Evolutionary conservation across 2,888 invertebrate species (phyloP), one percentile per base, ranked within the genome.

Genomic region (Neoaliturus tenellus): DNA sequence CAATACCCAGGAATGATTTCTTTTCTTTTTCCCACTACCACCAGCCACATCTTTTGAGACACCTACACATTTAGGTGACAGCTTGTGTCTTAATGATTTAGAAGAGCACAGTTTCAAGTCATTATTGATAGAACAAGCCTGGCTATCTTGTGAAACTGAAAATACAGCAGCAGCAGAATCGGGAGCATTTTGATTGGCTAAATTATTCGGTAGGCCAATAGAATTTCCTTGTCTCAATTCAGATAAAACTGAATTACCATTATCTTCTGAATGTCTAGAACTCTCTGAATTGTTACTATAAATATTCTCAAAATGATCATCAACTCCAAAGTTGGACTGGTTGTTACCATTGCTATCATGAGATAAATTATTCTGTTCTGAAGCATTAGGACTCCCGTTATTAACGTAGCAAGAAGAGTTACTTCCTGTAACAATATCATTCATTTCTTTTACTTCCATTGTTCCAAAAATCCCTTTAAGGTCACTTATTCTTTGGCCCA

Each of bases 1-100:
- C 71, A 89, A 81, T 14, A 88, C 89, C 89, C 89, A 89, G n/a
- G n/a, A n/a, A 84, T 89, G 87, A 81, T 88, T 88, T 8, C 88
- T 85, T 81, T 89, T 89, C 83, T 89, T 89, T 80, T 88, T 89
- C 31, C 86, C 86, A 31, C 85, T 84, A 23, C 73, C 81, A 20
- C 84, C 81, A 31, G 84, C 33, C 12, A 81, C 75, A 48, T 88
- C 88, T 86, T 88, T 87, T 39, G 86, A 75, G 17, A 86, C 85
- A 35, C 86, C 83, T 25, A 85, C 44, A 51, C 86, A 81, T 83
- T 88, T 88, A 14, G 82, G 83, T 23, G 82, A 48, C 41, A 83
- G 67, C 28, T 84, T 85, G 2, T 80, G 62, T 12, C 81, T 67
- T 51, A 73, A 41, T 3, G 85, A 85, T 80, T 87, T 86, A 0